These are phyloP conservation scores for Zoanthus sociatus DNA, from an alignment of 92 coral and sea anemone genomes.

Conservation along the genomic window DNA sequence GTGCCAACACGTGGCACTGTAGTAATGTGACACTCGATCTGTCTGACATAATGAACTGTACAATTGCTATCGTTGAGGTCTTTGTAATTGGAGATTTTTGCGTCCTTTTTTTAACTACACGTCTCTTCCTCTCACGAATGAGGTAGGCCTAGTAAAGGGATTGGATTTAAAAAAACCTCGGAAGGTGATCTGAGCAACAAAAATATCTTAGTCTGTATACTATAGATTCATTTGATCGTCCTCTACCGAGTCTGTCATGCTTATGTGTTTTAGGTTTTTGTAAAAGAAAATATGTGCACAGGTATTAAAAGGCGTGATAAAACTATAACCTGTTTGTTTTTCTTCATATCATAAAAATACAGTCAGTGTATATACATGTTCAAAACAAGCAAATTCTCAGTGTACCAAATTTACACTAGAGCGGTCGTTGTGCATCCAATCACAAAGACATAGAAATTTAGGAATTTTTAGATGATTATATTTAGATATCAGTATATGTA, in stretches of 20 bases:
- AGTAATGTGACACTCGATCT: not conserved
- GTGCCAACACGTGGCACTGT: constrained; percentile 21
- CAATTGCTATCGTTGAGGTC: not conserved
- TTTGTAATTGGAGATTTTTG: constrained; percentile 22
- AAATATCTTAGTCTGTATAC: not conserved
- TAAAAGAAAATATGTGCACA: too few species aligned
- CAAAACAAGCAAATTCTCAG: not conserved
- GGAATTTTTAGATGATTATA: not conserved
- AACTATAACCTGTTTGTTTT: not conserved
- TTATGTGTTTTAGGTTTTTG: too few species aligned
- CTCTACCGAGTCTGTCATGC: not conserved
- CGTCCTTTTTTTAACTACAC: constrained; percentile 45
- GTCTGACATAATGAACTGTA: not conserved
- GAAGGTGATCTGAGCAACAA: not conserved
- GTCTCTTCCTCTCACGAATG: constrained; percentile 1
- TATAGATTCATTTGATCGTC: not conserved
- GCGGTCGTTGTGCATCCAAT: not conserved
- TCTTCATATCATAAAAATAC: not conserved
- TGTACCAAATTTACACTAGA: not conserved
- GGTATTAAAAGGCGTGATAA: not conserved
- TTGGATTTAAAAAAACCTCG: constrained; percentile 20
- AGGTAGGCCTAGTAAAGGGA: not conserved
- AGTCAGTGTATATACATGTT: not conserved
- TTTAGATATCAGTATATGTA: not conserved
- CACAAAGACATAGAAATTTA: not conserved